Evolutionary conservation across 2,797 vertebrate species (phyloP), one percentile per base, ranked within the genome.

Genomic region (Peromyscus attwateri): DNA sequence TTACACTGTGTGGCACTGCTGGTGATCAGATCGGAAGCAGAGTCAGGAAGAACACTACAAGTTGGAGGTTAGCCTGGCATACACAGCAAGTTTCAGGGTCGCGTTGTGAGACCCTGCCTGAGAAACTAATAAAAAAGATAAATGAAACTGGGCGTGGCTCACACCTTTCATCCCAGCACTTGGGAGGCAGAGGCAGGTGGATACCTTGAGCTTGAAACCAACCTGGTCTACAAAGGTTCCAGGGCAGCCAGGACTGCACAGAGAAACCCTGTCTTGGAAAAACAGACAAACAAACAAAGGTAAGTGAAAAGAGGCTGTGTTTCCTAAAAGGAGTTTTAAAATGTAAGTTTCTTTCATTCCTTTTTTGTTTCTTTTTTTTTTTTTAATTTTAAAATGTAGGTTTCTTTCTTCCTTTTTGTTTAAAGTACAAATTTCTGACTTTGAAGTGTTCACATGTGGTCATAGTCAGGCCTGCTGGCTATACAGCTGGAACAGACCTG

Each of bases 361-460:
- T 71, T 21, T 71, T 71, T 71, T 40, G 1, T 40, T 40, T 40
- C 4, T 40, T 40, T 40, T 2, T 40, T 40, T 40, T 40, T 40
- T 40, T 40, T 40, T 40, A 40, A 40, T 40, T 40, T 40, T 40
- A 40, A 40, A 40, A 4, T 40, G 40, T 40, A 40, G 49, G 11
- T 66, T 92, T 70, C 66, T 70, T 70, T 37, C 19, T n/a, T 79
- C 29, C 29, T 31, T n/a, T 77, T 6, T 17, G 46, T 68, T 70
- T 52, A 25, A 87, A 87, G 70, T 34, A 37, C 9, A 75, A 64
- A 71, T 88, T 68, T 92, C 76, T 95, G 89, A 23, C 31, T 81
- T 71, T 27, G 43, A 75, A 66, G 73, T 29, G 1, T 60, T 79
- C 4, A 4, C 87, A 52, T 52, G 70, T 83, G 75, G 29, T 52